Evolutionary conservation across 2,888 invertebrate genomes (phyloP).

Genomic region (Eilema caniola): DNA sequence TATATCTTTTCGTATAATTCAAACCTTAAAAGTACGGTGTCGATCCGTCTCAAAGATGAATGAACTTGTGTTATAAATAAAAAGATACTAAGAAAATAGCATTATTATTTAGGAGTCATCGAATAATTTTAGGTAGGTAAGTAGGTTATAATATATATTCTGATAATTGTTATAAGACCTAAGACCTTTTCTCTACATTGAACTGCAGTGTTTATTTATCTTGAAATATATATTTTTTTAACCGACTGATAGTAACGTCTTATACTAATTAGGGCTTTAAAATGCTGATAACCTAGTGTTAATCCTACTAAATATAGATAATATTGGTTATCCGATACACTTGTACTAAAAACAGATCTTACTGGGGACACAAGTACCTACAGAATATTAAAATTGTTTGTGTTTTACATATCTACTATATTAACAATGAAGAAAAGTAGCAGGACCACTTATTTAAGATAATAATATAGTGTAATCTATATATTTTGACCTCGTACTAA

Average conservation of each 20-base stretch:
- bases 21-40: too few relatives aligned
- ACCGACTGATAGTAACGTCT: not conserved
- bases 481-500: conserved; percentile 22
- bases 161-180: not conserved
- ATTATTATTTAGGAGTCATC: too few relatives aligned
- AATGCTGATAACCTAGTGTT: not conserved
- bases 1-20: too few relatives aligned
- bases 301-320: not conserved
- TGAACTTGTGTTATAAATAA: too few relatives aligned
- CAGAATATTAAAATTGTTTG: not conserved
- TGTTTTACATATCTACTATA: not conserved
- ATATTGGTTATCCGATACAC: not conserved
- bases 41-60: too few relatives aligned
- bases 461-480: conserved; percentile 14
- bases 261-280: not conserved
- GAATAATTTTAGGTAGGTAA: too few relatives aligned
- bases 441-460: not conserved
- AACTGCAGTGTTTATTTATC: too few relatives aligned
- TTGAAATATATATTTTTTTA: too few relatives aligned
- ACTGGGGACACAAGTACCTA: not conserved
- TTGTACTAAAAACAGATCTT: not conserved
- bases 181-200: too few relatives aligned
- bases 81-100: too few relatives aligned
- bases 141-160: not conserved
- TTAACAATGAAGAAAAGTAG: conserved; percentile 1